Percentiles rank a stretch among this genome's conserved stretches.
Evolutionary conservation across 1,140 invertebrate genomes (phyloP).

Genomic region (Orussus abietinus): DNA sequence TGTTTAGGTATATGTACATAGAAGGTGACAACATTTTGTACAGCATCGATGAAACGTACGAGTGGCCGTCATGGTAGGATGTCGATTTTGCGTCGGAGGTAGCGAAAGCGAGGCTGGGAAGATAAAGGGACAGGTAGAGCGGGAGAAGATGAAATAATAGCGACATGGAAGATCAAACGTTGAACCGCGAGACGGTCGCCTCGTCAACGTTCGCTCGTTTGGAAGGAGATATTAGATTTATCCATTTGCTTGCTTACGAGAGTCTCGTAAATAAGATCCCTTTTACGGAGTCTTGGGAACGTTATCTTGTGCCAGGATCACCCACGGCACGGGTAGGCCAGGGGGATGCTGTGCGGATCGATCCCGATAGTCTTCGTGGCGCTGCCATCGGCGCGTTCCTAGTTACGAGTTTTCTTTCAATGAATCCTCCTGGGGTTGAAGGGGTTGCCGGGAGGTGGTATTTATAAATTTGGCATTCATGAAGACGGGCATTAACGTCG

Average conservation of each 20-base stretch:
- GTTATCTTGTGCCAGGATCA: conserved; percentile 46
- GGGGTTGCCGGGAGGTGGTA: conserved; percentile 26
- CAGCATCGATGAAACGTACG: too few species aligned
- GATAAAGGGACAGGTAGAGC: too few species aligned
- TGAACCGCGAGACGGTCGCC: too few species aligned
- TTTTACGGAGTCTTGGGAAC: conserved; percentile 48
- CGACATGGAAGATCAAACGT: too few species aligned
- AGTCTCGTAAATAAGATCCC: conserved; percentile 55
- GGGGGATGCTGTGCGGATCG: conserved; percentile 38
- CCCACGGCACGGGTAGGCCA: conserved; percentile 24
- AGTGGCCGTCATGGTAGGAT: too few species aligned
- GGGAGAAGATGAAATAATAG: too few species aligned
- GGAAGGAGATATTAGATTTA: conserved; percentile 53
- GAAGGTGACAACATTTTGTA: too few species aligned
- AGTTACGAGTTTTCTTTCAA: conserved; percentile 49
- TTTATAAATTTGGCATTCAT: conserved; percentile 42
- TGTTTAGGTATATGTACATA: too few species aligned
- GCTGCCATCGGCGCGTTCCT: conserved; percentile 48
- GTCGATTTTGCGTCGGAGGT: too few species aligned
- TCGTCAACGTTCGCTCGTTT: too few species aligned
- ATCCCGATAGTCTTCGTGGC: conserved; percentile 35
- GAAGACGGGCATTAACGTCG: conserved; percentile 25
- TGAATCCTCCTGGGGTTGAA: conserved; percentile 24
- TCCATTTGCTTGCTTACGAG: conserved; percentile 54
- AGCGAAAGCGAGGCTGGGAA: too few species aligned